A percentile compares a stretch with the other conserved stretches of the same genome.
These are phyloP conservation scores for Porites rus DNA, from an alignment of 92 coral and sea anemone species.

Conservation along the genomic window DNA sequence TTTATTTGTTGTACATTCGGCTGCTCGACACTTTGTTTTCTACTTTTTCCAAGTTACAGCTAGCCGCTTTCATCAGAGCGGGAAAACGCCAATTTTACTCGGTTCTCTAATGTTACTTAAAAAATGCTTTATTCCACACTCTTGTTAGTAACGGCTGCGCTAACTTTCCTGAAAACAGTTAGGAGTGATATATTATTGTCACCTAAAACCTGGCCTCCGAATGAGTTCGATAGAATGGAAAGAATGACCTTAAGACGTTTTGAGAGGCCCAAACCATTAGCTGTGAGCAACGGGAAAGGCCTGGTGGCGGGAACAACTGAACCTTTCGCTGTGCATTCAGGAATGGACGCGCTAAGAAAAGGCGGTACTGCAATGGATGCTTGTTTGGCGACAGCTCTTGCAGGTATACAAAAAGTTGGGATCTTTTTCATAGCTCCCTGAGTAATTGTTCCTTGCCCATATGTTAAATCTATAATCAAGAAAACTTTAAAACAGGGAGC, in stretches of 20 bases:
- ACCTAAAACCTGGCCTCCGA: slow-evolving; percentile 74
- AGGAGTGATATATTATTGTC: slow-evolving; percentile 49
- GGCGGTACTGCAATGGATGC: slow-evolving; percentile 93
- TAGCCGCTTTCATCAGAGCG: no score
- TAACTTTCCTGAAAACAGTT: background rate
- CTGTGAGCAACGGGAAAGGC: slow-evolving; percentile 73
- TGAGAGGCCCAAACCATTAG: slow-evolving; percentile 73
- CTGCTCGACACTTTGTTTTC: no score
- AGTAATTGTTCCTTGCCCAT: no score
- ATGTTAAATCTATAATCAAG: no score
- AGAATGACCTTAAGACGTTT: slow-evolving; percentile 40
- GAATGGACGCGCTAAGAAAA: slow-evolving; percentile 78
- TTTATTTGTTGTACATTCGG: no score
- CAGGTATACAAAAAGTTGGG: slow-evolving; percentile 46
- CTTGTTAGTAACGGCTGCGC: background rate
- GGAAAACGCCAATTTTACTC: no score
- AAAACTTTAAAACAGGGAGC: no score
- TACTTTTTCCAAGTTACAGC: no score
- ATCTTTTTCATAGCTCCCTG: no score
- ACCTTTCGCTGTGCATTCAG: slow-evolving; percentile 84
- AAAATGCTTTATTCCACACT: background rate
- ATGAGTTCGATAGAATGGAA: slow-evolving; percentile 70
- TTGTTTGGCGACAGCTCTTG: slow-evolving; percentile 79
- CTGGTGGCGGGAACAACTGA: slow-evolving; percentile 78
- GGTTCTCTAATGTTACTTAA: no score